Evolutionary conservation across 2,797 vertebrate genomes (phyloP), one percentile per base, ranked within the genome.

Genomic region (Stomatorhinus walkeri): DNA sequence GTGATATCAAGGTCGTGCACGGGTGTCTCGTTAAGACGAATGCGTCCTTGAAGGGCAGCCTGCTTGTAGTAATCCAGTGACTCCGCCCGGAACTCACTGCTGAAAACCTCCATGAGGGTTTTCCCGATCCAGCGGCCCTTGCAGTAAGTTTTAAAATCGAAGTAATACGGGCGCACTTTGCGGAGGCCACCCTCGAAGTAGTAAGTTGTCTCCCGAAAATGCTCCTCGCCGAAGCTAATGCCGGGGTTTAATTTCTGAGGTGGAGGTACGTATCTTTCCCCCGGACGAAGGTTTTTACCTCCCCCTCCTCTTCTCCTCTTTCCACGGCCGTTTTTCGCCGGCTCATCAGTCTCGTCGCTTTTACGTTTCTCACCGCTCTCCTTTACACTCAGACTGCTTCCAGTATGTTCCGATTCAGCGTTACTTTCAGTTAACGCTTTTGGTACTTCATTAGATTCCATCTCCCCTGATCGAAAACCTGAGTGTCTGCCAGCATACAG

Each of bases 81-180:
- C 89, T 98, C 97, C 0, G 96, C 93, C 36, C 97, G 96, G 94
- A 99, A 99, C 93, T 99, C 98, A 1, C 92, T 94, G 90, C 93
- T 91, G 93, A 99, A 99, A 85, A 99, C 97, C 0, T 99, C 94
- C 79, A 94, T 90, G 0, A 99, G 95, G 88, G 92, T 98, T 92
- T 94, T 97, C 51, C 98, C 98, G 59, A 99, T 92, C 98, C 98
- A 99, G 46, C 98, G 97, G 3, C 98, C 98, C 93, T 99, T 99
- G 91, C 98, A 99, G 92, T 99, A 99, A 0, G 97, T 98, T 89
- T 93, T 95, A 90, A 98, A 99, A 85, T 99, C 97, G 89, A 96
- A 99, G 91, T 95, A 98, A 92, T 99, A 99, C 0, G 98, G 98
- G 0, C 91, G 91, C 81, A 99, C 98, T 94, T 99, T 99, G 64